phyloP scores from a whole-genome alignment of 1,140 invertebrate species.

The Agrilus planipennis region DNA sequence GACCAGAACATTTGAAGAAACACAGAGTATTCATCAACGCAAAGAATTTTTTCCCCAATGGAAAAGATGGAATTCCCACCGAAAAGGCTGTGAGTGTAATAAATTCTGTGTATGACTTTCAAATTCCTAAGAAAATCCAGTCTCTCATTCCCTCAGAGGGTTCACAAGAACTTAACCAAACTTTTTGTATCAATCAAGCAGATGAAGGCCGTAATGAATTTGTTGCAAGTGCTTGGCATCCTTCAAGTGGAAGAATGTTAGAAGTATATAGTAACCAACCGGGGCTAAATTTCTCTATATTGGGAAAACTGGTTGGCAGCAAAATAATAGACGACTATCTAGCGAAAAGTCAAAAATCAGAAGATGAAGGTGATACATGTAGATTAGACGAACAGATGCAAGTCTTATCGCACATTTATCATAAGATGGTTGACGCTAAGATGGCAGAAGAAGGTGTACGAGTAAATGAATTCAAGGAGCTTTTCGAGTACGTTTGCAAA shows the following conservation, averaged over 20 bases:
- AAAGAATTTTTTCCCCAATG: conserved; percentile 47
- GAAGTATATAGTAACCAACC: conserved; percentile 58
- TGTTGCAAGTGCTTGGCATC: conserved; percentile 34
- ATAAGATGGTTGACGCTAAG: too few species aligned
- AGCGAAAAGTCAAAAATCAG: too few species aligned
- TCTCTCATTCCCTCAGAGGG: conserved; percentile 29
- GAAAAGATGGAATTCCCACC: conserved; percentile 46
- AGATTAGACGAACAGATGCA: too few species aligned
- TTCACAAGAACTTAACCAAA: conserved; percentile 52
- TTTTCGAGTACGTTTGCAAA: too few species aligned
- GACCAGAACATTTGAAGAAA: conserved; percentile 42
- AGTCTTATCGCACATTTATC: too few species aligned
- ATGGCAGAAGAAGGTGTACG: too few species aligned
- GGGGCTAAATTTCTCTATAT: conserved; percentile 64
- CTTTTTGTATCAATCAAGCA: conserved; percentile 45
- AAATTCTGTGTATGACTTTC: conserved; percentile 47
- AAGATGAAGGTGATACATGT: too few species aligned
- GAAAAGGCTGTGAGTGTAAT: conserved; percentile 48
- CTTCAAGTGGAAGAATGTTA: conserved; percentile 44
- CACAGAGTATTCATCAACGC: conserved; percentile 50
- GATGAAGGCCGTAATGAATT: conserved; percentile 23
- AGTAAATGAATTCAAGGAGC: too few species aligned
- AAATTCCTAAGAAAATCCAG: conserved; percentile 37
- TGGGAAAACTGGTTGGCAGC: too few species aligned
- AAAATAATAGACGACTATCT: too few species aligned